A percentile compares a stretch with the other conserved stretches of the same genome.
Conservation (phyloP, 2,797 vertebrate species). For the Microctenopoma steveboyesi region DNA sequence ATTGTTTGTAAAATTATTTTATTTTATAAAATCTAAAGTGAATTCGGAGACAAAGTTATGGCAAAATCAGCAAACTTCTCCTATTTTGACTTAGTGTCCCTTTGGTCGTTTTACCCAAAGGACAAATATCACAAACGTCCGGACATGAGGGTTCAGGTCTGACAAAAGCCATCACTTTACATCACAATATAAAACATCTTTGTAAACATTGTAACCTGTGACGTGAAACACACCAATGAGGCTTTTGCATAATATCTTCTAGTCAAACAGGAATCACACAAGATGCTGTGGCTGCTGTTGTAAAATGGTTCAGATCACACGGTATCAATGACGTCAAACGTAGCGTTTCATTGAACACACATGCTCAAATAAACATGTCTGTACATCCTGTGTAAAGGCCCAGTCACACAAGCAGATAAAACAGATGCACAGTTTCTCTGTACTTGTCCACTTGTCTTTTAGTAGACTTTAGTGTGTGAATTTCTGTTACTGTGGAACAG, state of each 20-base stretch:
- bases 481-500: background rate
- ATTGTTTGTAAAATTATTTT: conserved; percentile 1
- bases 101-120: conserved; percentile 13
- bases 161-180: conserved; percentile 60
- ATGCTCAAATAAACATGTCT: conserved; percentile 6
- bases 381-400: background rate
- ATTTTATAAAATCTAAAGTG: background rate
- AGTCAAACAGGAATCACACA: conserved; percentile 48
- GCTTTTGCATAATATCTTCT: conserved; percentile 60
- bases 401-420: background rate
- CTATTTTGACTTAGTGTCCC: conserved; percentile 5
- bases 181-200: conserved; percentile 69
- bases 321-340: conserved; percentile 38
- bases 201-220: conserved; percentile 41
- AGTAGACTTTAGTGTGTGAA: background rate
- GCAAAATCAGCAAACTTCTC: conserved; percentile 20
- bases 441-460: background rate
- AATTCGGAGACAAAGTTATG: conserved; percentile 13
- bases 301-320: conserved; percentile 1
- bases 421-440: background rate
- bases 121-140: conserved; percentile 8
- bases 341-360: conserved; percentile 18
- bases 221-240: conserved; percentile 48
- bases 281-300: conserved; percentile 29
- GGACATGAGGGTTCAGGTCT: conserved; percentile 31